Evolutionary conservation across 2,888 invertebrate species (phyloP).

Genomic region (Cecidostiba fungosa): DNA sequence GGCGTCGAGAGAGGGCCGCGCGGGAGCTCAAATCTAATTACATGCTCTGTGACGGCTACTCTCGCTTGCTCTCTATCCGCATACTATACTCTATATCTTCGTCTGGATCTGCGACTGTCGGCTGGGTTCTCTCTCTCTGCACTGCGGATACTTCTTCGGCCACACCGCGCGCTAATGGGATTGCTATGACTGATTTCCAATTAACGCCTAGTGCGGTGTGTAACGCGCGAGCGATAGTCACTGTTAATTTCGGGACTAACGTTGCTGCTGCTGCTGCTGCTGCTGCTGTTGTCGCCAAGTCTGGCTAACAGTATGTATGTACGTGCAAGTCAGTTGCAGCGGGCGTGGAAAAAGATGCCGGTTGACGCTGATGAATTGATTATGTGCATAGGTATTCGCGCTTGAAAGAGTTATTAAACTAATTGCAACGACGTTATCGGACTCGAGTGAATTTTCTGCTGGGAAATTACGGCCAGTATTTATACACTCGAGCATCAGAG

Average conservation of each 20-base stretch:
- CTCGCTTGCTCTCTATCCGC: constrained; percentile 66
- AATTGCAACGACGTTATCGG: too few species aligned
- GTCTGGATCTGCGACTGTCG: constrained; percentile 9
- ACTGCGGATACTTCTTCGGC: constrained; percentile 46
- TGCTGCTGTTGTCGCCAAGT: not conserved
- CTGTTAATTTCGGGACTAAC: constrained; percentile 9
- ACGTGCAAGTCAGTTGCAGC: too few species aligned
- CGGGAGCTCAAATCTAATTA: constrained; percentile 77
- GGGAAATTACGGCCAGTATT: too few species aligned
- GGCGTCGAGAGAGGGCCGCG: constrained; percentile 65
- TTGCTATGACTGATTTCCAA: constrained; percentile 55
- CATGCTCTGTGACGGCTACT: constrained; percentile 78
- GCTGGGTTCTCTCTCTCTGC: constrained; percentile 9
- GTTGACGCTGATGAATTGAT: not conserved
- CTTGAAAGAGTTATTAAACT: too few species aligned
- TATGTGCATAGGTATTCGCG: not conserved
- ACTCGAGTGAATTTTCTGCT: too few species aligned
- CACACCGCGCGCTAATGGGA: constrained; percentile 48
- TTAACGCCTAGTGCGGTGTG: constrained; percentile 35
- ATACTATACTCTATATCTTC: constrained; percentile 4
- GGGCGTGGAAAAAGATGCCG: not conserved
- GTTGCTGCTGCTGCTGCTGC: too few species aligned
- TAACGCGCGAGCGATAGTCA: constrained; percentile 12
- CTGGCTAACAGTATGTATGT: not conserved
- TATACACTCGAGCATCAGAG: too few species aligned